Percentiles rank a stretch among this genome's conserved stretches.
phyloP scores from a whole-genome alignment of 2,888 invertebrate species.

The Dione vanillae region DNA sequence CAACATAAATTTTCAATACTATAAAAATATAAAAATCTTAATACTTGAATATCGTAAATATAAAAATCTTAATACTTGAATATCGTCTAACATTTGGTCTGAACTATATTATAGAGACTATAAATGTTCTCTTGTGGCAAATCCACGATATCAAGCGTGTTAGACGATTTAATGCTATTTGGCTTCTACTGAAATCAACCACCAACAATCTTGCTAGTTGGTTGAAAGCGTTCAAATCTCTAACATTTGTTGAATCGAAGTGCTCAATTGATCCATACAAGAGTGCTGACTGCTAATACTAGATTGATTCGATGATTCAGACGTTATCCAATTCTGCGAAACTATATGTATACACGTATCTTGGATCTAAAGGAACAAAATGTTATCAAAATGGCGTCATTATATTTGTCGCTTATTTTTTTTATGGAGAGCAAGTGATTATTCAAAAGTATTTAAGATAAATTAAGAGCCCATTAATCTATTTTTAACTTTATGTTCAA shows the following conservation, averaged over 20 bases:
- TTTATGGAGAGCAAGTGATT: too few relatives aligned
- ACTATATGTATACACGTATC: too few relatives aligned
- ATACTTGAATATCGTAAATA: too few relatives aligned
- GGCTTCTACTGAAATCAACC: background rate
- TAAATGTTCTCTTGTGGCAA: background rate
- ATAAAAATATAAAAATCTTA: too few relatives aligned
- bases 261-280: background rate
- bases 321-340: background rate
- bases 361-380: too few relatives aligned
- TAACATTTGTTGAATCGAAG: background rate
- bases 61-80: too few relatives aligned
- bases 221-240: slow-evolving; percentile 10
- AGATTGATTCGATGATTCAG: background rate
- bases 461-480: too few relatives aligned
- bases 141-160: background rate
- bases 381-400: too few relatives aligned
- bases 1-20: too few relatives aligned
- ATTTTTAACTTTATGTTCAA: too few relatives aligned
- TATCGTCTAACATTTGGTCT: background rate
- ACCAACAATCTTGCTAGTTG: slow-evolving; percentile 1
- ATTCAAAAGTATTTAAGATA: too few relatives aligned
- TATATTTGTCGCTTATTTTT: too few relatives aligned
- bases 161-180: background rate
- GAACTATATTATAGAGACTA: background rate
- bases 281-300: background rate